Conservation (phyloP, 1,140 invertebrate species). For the Macrocentrus cingulum region DNA sequence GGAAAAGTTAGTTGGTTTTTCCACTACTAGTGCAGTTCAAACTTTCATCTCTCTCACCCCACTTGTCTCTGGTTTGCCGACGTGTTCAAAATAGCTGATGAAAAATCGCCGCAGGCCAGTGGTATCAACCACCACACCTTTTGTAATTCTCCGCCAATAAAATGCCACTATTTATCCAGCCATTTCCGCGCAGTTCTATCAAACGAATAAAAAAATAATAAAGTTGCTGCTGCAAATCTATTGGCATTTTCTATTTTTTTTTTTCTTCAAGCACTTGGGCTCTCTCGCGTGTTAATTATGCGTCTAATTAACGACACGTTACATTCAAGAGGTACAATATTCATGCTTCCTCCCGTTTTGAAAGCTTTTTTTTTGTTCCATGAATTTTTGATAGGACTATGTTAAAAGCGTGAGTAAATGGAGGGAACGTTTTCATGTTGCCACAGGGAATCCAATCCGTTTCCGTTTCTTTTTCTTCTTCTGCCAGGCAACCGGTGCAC, state of each 20-base stretch:
- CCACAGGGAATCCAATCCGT: conserved; percentile 22
- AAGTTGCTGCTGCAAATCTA: no score
- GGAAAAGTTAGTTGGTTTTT: conserved; percentile 23
- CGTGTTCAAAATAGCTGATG: conserved; percentile 43
- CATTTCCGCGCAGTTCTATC: no score
- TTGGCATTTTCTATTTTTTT: no score
- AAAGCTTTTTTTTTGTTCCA: conserved; percentile 9
- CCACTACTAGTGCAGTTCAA: conserved; percentile 28
- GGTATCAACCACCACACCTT: conserved; percentile 6
- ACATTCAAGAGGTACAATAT: background rate
- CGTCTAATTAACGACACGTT: background rate
- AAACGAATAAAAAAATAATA: no score
- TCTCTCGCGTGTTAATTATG: no score
- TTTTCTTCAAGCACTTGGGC: no score
- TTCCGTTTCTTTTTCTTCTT: conserved; percentile 18
- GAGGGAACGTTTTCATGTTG: conserved; percentile 21
- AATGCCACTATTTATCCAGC: background rate
- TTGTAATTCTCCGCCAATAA: conserved; percentile 19
- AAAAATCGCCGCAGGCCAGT: conserved; percentile 35
- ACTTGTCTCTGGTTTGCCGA: conserved; percentile 32
- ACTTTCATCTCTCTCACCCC: conserved; percentile 25
- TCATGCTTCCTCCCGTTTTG: background rate
- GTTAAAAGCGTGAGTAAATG: conserved; percentile 26
- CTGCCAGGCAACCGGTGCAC: background rate
- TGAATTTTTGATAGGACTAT: conserved; percentile 16